A percentile compares a stretch with the other conserved stretches of the same genome.
phyloP scores from a whole-genome alignment of 2,113 vertebrate species.

The Pseudonaja textilis region DNA sequence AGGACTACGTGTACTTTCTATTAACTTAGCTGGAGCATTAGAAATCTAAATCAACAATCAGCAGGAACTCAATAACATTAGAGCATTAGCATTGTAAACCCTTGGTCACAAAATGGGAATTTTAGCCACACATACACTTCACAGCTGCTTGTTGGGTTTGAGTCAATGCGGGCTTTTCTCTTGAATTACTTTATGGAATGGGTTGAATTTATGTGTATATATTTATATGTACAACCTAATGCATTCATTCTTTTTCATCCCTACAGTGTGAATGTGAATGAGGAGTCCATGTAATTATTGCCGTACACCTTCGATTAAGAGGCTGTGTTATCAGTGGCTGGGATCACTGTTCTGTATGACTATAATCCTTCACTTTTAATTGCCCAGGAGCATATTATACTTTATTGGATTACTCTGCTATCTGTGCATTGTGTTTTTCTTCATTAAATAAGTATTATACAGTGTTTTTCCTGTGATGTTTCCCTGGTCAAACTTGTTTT shows the following conservation, averaged over 20 bases:
- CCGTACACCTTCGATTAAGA: neutral
- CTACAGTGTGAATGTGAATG: conserved; percentile 6
- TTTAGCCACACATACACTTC: neutral
- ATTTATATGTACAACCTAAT: neutral
- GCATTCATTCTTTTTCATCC: neutral
- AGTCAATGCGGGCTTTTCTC: neutral
- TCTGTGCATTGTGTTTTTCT: neutral
- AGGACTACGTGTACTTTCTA: neutral
- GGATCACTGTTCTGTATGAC: conserved; percentile 9
- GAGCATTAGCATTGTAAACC: neutral
- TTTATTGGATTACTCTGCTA: conserved; percentile 3
- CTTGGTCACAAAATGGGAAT: neutral
- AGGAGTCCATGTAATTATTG: conserved; percentile 1
- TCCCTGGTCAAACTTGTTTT: neutral
- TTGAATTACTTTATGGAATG: neutral
- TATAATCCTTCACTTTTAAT: conserved; percentile 6
- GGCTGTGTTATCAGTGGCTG: neutral
- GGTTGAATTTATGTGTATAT: neutral
- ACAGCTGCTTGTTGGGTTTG: neutral
- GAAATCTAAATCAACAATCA: neutral
- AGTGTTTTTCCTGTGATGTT: neutral
- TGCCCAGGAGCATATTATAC: conserved; percentile 9
- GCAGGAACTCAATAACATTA: neutral
- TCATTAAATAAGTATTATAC: neutral
- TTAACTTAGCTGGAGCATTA: neutral